These are phyloP conservation scores for Drosophila kanapiae DNA, from an alignment of 1,140 invertebrate species.

Conservation along the genomic window DNA sequence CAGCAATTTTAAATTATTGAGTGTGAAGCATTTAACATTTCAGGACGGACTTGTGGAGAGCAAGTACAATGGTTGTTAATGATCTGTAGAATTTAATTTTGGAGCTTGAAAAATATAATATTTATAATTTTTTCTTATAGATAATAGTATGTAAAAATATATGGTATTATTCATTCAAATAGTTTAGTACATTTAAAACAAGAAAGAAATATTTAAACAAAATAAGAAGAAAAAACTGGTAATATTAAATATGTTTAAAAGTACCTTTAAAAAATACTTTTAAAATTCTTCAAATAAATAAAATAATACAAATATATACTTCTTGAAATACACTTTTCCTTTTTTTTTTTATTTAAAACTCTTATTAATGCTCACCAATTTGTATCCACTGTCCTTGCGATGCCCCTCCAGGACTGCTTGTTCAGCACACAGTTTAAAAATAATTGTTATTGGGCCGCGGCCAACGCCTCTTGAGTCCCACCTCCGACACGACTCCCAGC, in stretches of 20 bases:
- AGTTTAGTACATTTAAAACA: no score
- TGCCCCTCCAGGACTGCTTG: slow-evolving; percentile 6
- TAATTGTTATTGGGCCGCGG: slow-evolving; percentile 63
- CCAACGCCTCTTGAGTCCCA: slow-evolving; percentile 32
- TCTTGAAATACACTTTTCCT: neutral
- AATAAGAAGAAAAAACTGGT: no score
- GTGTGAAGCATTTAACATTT: slow-evolving; percentile 73
- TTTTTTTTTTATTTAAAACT: neutral
- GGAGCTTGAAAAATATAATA: neutral
- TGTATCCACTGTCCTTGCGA: slow-evolving; percentile 22
- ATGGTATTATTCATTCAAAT: no score
- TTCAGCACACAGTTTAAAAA: slow-evolving; percentile 72
- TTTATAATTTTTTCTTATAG: no score
- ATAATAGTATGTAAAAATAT: no score
- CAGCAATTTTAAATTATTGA: slow-evolving; percentile 72
- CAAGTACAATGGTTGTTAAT: slow-evolving; percentile 39
- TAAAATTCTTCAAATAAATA: neutral
- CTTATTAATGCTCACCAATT: slow-evolving; percentile 15
- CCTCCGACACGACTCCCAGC: slow-evolving; percentile 12
- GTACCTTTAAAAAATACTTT: neutral
- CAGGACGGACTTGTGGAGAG: neutral
- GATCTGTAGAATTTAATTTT: neutral
- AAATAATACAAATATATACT: neutral
- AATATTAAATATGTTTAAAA: neutral
- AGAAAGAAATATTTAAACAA: no score